phyloP scores from a whole-genome alignment of 2,888 invertebrate species.

The Phyllotreta cruciferae region DNA sequence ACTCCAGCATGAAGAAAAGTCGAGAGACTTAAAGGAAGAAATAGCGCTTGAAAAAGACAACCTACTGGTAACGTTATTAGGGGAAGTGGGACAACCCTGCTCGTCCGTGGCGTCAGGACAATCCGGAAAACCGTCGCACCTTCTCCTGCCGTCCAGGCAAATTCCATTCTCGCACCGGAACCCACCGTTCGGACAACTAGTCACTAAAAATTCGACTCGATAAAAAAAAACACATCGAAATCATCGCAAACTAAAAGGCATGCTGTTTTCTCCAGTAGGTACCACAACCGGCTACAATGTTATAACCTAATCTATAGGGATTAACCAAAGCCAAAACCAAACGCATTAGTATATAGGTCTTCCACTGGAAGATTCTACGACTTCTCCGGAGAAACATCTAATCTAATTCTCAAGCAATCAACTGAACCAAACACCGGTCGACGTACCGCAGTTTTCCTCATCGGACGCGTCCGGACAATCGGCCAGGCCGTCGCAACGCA shows the following conservation, averaged over 20 bases:
- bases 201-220: neutral
- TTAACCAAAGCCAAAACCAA: too few relatives aligned
- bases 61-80: constrained; percentile 23
- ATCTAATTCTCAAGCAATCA: neutral
- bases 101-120: constrained; percentile 69
- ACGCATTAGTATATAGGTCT: too few relatives aligned
- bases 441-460: constrained; percentile 63
- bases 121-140: constrained; percentile 63
- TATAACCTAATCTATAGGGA: too few relatives aligned
- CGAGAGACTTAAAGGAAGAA: neutral
- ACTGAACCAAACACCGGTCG: constrained; percentile 8
- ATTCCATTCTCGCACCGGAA: constrained; percentile 51
- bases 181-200: constrained; percentile 35
- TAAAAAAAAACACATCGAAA: constrained; percentile 9
- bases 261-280: neutral
- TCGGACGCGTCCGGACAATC: constrained; percentile 69
- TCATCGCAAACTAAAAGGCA: neutral
- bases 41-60: neutral
- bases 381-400: too few relatives aligned
- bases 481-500: constrained; percentile 60
- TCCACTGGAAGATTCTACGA: too few relatives aligned
- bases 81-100: constrained; percentile 56
- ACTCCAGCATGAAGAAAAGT: neutral
- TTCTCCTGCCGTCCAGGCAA: constrained; percentile 62
- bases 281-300: too few relatives aligned